Evolutionary conservation across 2,797 vertebrate genomes (phyloP), one percentile per base, ranked within the genome.

Genomic region (Parambassis ranga): DNA sequence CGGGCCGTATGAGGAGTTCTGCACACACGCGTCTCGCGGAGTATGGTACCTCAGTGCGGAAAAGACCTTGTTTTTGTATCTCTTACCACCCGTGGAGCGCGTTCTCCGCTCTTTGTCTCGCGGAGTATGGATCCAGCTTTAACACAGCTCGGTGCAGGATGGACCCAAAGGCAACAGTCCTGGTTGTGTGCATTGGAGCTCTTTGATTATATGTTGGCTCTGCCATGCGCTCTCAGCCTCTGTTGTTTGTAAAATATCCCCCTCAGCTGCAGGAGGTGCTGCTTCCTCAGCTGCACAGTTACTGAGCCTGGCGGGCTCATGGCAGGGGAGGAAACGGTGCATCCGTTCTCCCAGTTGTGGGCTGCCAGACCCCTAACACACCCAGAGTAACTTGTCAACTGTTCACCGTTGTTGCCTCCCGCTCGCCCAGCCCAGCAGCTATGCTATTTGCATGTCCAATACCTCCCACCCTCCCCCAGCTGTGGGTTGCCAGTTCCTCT

Each of bases 401-500:
- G 61, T 62, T 73, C 46, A 2, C 39, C 28, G 58, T 49, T 44
- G 43, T 56, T 60, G 42, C 39, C 47, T 64, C 24, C 2, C 15
- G n/a, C n/a, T n/a, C n/a, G n/a, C 4, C 14, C 31, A 9, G 38
- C 79, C 59, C 62, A 44, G 64, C 37, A 11, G 64, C 53, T 20
- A 27, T 7, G 20, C 50, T 66, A n/a, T n/a, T 49, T 67, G 38
- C 59, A 38, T 72, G 48, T 52, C 31, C 36, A 24, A 18, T 39
- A 49, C 16, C 38, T 19, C 46, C 9, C 24, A 36, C 11, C 15
- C 46, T 44, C 39, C 61, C 19, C 43, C 67, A 70, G 65, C 51
- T 72, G 57, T 32, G 50, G 65, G 62, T 61, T 86, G 75, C 82
- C 71, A 81, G 77, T 60, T 74, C 43, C 64, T 56, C 44, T 9